Evolutionary conservation across 2,113 vertebrate species (phyloP).

Genomic region (Daphoenositta chrysoptera): DNA sequence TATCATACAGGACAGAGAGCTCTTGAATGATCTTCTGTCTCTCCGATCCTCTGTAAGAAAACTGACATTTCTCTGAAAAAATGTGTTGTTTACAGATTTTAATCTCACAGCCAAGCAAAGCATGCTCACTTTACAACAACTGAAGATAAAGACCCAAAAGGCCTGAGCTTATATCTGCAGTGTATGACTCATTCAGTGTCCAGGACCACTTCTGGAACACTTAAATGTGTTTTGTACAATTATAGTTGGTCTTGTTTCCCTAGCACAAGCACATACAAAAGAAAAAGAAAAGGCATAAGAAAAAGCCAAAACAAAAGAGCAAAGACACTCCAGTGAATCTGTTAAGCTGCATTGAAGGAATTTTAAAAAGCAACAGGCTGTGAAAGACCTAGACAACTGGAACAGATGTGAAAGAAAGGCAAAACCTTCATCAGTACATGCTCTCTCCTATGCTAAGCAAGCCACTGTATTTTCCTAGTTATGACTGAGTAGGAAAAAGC

Average conservation of each 20-base stretch:
- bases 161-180: background rate
- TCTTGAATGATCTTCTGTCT: background rate
- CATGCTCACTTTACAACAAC: background rate
- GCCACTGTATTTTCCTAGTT: background rate
- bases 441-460: background rate
- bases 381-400: background rate
- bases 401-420: background rate
- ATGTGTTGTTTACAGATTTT: slow-evolving; percentile 1
- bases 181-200: slow-evolving; percentile 52
- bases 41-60: background rate
- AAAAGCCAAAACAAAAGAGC: background rate
- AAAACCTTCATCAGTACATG: background rate
- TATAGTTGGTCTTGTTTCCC: background rate
- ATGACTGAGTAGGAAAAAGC: background rate
- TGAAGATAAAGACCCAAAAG: background rate
- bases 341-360: background rate
- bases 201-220: background rate
- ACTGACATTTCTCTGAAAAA: background rate
- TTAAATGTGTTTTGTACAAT: slow-evolving; percentile 13
- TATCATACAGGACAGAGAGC: background rate
- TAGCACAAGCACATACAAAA: background rate
- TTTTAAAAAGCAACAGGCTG: background rate
- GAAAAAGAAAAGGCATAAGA: background rate
- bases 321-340: background rate
- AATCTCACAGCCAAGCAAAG: slow-evolving; percentile 3